Conservation (phyloP, 2,888 invertebrate species). For the Agrochola lota region DNA sequence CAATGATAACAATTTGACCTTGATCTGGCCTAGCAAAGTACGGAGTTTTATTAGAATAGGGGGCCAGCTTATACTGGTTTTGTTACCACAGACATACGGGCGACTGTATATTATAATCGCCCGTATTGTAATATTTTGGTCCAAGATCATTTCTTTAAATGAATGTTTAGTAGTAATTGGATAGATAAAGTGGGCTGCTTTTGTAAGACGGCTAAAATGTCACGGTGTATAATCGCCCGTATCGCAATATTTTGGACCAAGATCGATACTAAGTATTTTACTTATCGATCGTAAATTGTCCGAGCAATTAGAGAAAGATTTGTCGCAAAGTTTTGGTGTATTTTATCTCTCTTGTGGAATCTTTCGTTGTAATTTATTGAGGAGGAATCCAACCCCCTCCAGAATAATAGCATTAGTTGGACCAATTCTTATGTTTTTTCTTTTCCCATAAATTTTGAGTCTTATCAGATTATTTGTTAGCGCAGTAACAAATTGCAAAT, state of each 20-base stretch:
- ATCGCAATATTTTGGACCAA: background rate
- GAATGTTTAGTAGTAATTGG: too few relatives aligned
- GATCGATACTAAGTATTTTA: conserved; percentile 10
- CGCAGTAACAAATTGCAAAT: conserved; percentile 19
- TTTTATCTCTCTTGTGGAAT: conserved; percentile 53
- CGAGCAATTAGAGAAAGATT: conserved; percentile 49
- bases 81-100: too few relatives aligned
- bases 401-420: conserved; percentile 33
- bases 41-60: too few relatives aligned
- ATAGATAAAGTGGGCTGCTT: too few relatives aligned
- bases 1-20: background rate
- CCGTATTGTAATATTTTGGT: background rate
- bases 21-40: background rate
- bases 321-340: conserved; percentile 37
- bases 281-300: conserved; percentile 34
- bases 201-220: too few relatives aligned
- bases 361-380: conserved; percentile 48
- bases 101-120: background rate
- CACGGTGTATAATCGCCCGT: background rate
- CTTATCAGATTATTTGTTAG: conserved; percentile 38
- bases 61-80: too few relatives aligned
- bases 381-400: conserved; percentile 19
- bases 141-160: background rate
- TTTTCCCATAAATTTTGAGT: conserved; percentile 16
- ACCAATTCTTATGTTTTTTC: conserved; percentile 21